Percentiles rank a stretch among this genome's conserved stretches.
These are phyloP conservation scores for Aurelia sp. DNA, from an alignment of 30 jellyfish, hydroid and myxozoan genomes.

Conservation along the genomic window DNA sequence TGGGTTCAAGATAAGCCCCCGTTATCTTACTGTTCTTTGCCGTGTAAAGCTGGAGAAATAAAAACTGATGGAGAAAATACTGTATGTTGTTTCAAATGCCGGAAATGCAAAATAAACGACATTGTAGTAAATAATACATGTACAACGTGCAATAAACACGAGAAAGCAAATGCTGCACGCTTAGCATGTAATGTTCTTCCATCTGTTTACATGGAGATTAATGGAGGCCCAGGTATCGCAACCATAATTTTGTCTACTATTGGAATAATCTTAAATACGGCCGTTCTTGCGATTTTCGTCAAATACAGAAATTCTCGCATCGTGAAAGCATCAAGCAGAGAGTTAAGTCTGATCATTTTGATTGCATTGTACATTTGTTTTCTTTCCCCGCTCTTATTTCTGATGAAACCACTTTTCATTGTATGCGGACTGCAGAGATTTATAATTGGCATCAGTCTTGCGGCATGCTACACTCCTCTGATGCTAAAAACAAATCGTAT, in stretches of 20 bases:
- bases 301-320: conserved; percentile 45
- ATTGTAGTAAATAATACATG: conserved; percentile 55
- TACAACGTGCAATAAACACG: conserved; percentile 15
- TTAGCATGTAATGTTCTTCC: conserved; percentile 39
- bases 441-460: conserved; percentile 77
- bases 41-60: conserved; percentile 41
- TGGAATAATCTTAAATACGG: conserved; percentile 63
- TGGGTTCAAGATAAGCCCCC: conserved; percentile 7
- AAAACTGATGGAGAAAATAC: conserved; percentile 15
- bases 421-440: conserved; percentile 79
- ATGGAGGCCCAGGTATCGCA: not conserved
- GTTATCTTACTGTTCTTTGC: conserved; percentile 41
- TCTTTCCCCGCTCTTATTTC: conserved; percentile 54
- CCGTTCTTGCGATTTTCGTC: conserved; percentile 33
- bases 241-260: conserved; percentile 2
- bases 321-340: conserved; percentile 80
- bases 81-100: conserved; percentile 70
- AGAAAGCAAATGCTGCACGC: conserved; percentile 28
- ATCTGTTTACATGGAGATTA: not conserved
- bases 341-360: conserved; percentile 60
- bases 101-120: conserved; percentile 33
- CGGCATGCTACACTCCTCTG: conserved; percentile 90
- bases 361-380: conserved; percentile 70
- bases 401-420: conserved; percentile 35
- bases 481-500: conserved; percentile 89